phyloP scores from a whole-genome alignment of 2,797 vertebrate species.

The Macrochelys suwanniensis region DNA sequence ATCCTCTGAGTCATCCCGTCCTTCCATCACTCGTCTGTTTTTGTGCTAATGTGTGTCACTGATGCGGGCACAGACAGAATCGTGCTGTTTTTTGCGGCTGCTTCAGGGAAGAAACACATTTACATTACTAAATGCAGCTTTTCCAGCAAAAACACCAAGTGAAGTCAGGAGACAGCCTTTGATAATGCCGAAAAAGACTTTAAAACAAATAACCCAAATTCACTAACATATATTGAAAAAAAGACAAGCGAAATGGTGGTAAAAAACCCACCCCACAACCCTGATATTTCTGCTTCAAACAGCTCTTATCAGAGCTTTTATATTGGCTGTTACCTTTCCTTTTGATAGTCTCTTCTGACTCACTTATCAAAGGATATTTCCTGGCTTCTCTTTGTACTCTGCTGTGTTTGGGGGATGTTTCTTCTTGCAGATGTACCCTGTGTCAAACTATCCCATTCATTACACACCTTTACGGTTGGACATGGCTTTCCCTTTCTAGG shows the following conservation, averaged over 20 bases:
- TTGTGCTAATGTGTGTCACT: slow-evolving; percentile 29
- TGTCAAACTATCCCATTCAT: background rate
- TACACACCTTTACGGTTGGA: background rate
- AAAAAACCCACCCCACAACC: background rate
- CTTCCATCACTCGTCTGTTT: background rate
- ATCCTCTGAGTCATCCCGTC: background rate
- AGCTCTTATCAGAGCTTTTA: slow-evolving; percentile 62
- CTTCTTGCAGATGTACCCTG: background rate
- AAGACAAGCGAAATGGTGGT: slow-evolving; percentile 70
- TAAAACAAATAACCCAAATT: slow-evolving; percentile 78
- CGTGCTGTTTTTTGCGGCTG: slow-evolving; percentile 69
- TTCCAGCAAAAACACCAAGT: slow-evolving; percentile 66
- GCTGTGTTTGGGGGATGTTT: background rate
- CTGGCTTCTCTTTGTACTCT: background rate
- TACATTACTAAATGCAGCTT: slow-evolving; percentile 80
- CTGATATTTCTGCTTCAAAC: slow-evolving; percentile 70
- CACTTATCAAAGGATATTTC: slow-evolving; percentile 54
- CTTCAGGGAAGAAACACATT: slow-evolving; percentile 75
- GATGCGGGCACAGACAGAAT: slow-evolving; percentile 68
- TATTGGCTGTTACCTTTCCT: slow-evolving; percentile 65
- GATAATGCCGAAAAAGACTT: slow-evolving; percentile 75
- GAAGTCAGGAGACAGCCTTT: slow-evolving; percentile 76
- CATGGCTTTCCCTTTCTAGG: background rate
- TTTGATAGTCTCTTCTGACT: slow-evolving; percentile 67
- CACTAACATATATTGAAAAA: slow-evolving; percentile 73